These are phyloP conservation scores for Toxostoma redivivum DNA, from an alignment of 2,113 vertebrate genomes.

Conservation along the genomic window DNA sequence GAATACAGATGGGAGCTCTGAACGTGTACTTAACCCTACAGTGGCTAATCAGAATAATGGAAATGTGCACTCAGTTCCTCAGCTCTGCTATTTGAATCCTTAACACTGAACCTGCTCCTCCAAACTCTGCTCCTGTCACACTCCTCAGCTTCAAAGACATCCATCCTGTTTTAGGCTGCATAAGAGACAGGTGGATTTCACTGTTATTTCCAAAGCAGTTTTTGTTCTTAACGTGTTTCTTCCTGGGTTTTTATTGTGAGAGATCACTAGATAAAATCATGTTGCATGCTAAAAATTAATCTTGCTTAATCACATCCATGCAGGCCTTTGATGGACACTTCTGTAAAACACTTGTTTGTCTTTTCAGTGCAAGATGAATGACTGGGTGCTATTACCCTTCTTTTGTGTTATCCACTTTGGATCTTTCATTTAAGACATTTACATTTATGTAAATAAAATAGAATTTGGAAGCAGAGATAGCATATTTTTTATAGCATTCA, in stretches of 20 bases:
- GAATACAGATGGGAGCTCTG: background rate
- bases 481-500: background rate
- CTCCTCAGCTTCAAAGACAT: background rate
- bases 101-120: background rate
- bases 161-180: background rate
- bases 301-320: background rate
- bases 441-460: background rate
- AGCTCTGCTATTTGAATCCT: background rate
- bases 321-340: background rate
- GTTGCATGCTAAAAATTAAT: background rate
- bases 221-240: accelerated
- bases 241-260: background rate
- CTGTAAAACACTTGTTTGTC: background rate
- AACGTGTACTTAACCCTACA: background rate
- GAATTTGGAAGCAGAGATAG: background rate
- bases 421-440: background rate
- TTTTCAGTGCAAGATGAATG: background rate
- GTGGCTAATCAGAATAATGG: background rate
- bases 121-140: background rate
- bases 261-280: background rate
- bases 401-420: background rate
- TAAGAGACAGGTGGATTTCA: background rate
- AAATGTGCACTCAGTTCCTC: background rate
- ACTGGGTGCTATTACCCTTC: background rate
- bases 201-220: background rate